phyloP scores from a whole-genome alignment of 2,113 vertebrate genomes.

The Columba livia region DNA sequence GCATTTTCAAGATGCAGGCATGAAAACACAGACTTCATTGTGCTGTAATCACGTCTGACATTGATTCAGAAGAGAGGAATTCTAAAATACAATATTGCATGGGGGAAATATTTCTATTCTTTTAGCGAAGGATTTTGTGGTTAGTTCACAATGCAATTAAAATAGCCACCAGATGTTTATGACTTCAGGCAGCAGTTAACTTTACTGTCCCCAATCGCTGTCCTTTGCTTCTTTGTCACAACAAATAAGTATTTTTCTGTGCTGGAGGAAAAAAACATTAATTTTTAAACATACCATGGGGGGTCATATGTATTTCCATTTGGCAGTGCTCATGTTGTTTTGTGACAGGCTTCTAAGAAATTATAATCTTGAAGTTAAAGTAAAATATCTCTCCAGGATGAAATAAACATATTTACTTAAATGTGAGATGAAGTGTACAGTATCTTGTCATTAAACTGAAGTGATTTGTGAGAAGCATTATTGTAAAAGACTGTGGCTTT shows the following conservation, averaged over 20 bases:
- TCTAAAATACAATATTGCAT: slow-evolving; percentile 55
- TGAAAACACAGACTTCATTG: slow-evolving; percentile 28
- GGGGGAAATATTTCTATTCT: slow-evolving; percentile 49
- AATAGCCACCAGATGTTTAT: slow-evolving; percentile 70
- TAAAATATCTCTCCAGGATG: not conserved
- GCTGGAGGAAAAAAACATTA: not conserved
- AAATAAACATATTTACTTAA: slow-evolving; percentile 49
- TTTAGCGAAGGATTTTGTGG: slow-evolving; percentile 17
- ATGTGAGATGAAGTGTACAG: not conserved
- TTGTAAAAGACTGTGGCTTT: not conserved
- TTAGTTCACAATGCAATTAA: slow-evolving; percentile 61
- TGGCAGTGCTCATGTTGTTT: not conserved
- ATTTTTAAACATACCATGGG: not conserved
- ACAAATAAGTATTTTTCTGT: slow-evolving; percentile 1
- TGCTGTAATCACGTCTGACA: slow-evolving; percentile 29
- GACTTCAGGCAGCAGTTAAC: slow-evolving; percentile 61
- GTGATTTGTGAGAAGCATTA: not conserved
- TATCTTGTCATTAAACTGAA: slow-evolving; percentile 12
- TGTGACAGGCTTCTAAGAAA: not conserved
- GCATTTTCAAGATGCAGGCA: not conserved
- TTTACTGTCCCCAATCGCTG: not conserved
- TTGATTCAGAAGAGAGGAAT: slow-evolving; percentile 55
- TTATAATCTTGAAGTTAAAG: slow-evolving; percentile 10
- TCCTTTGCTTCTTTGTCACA: slow-evolving; percentile 10
- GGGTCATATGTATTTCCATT: not conserved